Conservation (phyloP, 1,140 invertebrate species). For the Sycobia sp. region DNA sequence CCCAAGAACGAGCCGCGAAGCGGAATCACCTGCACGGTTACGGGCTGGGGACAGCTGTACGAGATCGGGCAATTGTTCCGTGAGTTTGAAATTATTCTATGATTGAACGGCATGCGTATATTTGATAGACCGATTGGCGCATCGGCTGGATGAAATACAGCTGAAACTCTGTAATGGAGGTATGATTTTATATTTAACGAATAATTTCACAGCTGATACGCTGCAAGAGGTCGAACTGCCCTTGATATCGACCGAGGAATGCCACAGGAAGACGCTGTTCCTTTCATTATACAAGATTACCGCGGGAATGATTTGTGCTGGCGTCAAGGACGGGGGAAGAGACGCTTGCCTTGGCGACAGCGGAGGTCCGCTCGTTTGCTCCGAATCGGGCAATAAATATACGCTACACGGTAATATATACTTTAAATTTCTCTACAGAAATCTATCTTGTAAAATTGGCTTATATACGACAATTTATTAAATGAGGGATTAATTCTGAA, state of each 20-base stretch:
- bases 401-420: conserved; percentile 51
- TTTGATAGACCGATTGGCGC: too few species aligned
- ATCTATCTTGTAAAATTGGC: too few species aligned
- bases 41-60: conserved; percentile 83
- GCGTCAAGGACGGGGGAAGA: conserved; percentile 67
- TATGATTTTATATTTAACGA: too few species aligned
- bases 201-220: conserved; percentile 76
- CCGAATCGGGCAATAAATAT: conserved; percentile 55
- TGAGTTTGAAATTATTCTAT: too few species aligned
- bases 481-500: too few species aligned
- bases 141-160: too few species aligned
- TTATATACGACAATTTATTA: too few species aligned
- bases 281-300: conserved; percentile 74
- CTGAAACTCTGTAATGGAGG: too few species aligned
- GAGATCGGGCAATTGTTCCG: conserved; percentile 81
- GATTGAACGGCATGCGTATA: too few species aligned
- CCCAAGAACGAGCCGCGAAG: conserved; percentile 64
- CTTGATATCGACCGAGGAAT: conserved; percentile 81
- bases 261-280: conserved; percentile 77
- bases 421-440: too few species aligned
- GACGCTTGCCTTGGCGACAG: conserved; percentile 73
- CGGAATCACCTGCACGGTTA: conserved; percentile 74
- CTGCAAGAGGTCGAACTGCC: conserved; percentile 86
- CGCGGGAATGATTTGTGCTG: conserved; percentile 72
- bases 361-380: conserved; percentile 70